Percentiles rank a stretch among this genome's conserved stretches.
phyloP scores from a whole-genome alignment of 2,888 invertebrate species.

The Hydrotaea cyrtoneurina region DNA sequence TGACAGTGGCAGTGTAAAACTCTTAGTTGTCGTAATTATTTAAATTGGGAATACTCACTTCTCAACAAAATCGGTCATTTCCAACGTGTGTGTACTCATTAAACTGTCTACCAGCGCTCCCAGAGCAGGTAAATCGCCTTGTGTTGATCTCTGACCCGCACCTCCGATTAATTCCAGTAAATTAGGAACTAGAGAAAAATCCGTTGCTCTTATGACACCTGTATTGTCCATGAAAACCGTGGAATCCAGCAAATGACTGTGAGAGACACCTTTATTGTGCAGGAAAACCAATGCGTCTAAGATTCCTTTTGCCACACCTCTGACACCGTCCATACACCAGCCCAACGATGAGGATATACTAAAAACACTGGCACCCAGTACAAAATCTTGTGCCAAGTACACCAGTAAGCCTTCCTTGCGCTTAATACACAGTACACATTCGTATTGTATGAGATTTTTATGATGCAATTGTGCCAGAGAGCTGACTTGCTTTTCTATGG shows the following conservation, averaged over 20 bases:
- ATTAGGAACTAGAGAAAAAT: slow-evolving; percentile 79
- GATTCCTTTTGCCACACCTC: slow-evolving; percentile 85
- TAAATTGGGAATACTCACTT: slow-evolving; percentile 72
- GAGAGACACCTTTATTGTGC: slow-evolving; percentile 91
- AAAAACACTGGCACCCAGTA: slow-evolving; percentile 80
- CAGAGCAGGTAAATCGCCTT: slow-evolving; percentile 79
- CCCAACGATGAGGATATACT: slow-evolving; percentile 78
- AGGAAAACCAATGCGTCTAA: slow-evolving; percentile 89
- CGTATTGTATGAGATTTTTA: slow-evolving; percentile 87
- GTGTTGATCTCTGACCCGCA: slow-evolving; percentile 72
- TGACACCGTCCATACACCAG: slow-evolving; percentile 81
- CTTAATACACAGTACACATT: slow-evolving; percentile 85
- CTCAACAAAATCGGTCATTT: slow-evolving; percentile 80
- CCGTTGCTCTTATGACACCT: slow-evolving; percentile 82
- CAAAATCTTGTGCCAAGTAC: slow-evolving; percentile 87
- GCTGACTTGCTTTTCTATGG: slow-evolving; percentile 89
- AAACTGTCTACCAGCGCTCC: slow-evolving; percentile 79
- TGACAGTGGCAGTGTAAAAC: too few relatives aligned
- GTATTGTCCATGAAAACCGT: slow-evolving; percentile 87
- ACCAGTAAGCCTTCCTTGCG: slow-evolving; percentile 85
- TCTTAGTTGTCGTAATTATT: too few relatives aligned
- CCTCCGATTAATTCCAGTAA: slow-evolving; percentile 78
- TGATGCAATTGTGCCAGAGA: slow-evolving; percentile 87
- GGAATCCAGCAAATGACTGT: slow-evolving; percentile 89
- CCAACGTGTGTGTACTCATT: slow-evolving; percentile 77